Evolutionary conservation across 1,140 invertebrate species (phyloP), one percentile per base, ranked within the genome.

Genomic region (Apocrypta bakeri): DNA sequence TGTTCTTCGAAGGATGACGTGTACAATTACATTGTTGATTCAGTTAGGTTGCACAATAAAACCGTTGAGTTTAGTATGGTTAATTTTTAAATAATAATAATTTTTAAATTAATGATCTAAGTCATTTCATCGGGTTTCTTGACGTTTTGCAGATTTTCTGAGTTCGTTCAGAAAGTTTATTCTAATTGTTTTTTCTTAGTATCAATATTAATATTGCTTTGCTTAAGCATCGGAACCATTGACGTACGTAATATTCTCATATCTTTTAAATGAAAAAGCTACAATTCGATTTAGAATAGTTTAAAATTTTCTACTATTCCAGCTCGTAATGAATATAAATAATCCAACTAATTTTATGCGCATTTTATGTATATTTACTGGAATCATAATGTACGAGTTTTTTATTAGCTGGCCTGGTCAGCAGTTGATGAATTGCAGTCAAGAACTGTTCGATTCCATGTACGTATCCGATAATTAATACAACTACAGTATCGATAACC

Each of bases 41-140:
- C 71, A 64, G 73, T 81, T 0, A 17, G 31, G 48, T 14, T 81
- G n/a, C 79, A 81, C 31, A 81, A 81, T 14, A 40, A 64, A 74
- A 42, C 71, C 0, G 66, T 81, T 31, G 71, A 81, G 79, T 81
- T 74, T 6, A 73, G 71, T 74, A 73, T 21, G 24, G 7, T 40
- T 72, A 37, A 33, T 17, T 31, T 33, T 56, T 56, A 24, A 69
- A 48, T 29, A 12, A 71, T 48, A 66, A 24, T 68, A 68, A n/a
- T 56, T 78, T 3, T 37, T 64, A 24, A 33, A n/a, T 61, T n/a
- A n/a, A n/a, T n/a, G n/a, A n/a, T n/a, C n/a, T n/a, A 63, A 12
- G 2, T 56, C 12, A 31, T 29, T 81, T 73, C 37, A 12, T 56
- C 9, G n/a, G 24, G 61, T 12, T 4, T 61, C 6, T 0, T 24